These are phyloP conservation scores for Danio rerio DNA, from an alignment of 2,113 vertebrate species.

Conservation along the genomic window GRCz12tu NC_133176.1:57569501-57570000, in stretches of 20 bases:
- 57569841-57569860: no score
- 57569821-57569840: background rate
- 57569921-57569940: no score
- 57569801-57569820: slow-evolving; percentile 68
- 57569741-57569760: slow-evolving; percentile 79
- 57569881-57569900: no score
- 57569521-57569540: background rate
- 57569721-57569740: slow-evolving; percentile 72
- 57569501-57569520: background rate
- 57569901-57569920: no score
- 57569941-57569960: no score
- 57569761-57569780: slow-evolving; percentile 90
- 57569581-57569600: background rate
- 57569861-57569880: no score
- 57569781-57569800: slow-evolving; percentile 88
- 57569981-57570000: no score
- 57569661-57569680: slow-evolving; percentile 62
- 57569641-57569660: slow-evolving; percentile 54
- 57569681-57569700: slow-evolving; percentile 77
- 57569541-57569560: background rate
- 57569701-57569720: slow-evolving; percentile 83
- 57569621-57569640: slow-evolving; percentile 53
- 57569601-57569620: slow-evolving; percentile 55
- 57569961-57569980: no score
- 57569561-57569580: background rate